phyloP scores from a whole-genome alignment of 2,113 vertebrate genomes.

The Eulacestoma nigropectus region DNA sequence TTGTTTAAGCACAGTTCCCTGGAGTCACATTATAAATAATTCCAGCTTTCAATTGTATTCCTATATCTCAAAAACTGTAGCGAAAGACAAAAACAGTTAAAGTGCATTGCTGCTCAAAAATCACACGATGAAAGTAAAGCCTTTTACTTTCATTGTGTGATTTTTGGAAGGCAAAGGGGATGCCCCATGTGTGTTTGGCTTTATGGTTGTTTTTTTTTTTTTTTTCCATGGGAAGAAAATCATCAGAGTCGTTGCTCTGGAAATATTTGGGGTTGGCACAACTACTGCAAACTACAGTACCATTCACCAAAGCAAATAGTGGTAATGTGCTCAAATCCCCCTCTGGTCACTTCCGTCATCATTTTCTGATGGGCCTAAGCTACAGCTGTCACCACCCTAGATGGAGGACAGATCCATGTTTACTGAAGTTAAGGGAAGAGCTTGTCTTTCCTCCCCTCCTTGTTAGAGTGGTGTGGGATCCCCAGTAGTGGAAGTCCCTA shows the following conservation, averaged over 20 bases:
- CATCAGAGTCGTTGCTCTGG: neutral
- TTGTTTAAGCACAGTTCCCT: neutral
- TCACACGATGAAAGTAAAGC: neutral
- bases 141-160: too few relatives aligned
- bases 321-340: neutral
- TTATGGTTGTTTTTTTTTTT: neutral
- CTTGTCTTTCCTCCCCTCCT: neutral
- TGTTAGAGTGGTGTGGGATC: neutral
- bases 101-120: neutral
- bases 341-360: neutral
- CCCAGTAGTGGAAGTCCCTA: neutral
- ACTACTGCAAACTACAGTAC: neutral
- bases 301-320: neutral
- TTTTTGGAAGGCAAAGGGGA: neutral
- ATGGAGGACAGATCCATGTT: neutral
- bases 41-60: neutral
- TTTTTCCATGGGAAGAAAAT: neutral
- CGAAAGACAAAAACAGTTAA: neutral
- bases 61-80: neutral
- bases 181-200: neutral
- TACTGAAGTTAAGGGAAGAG: neutral
- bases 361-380: neutral
- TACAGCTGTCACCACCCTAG: neutral
- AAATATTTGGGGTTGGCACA: neutral
- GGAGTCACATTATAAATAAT: neutral